Evolutionary conservation across 2,797 vertebrate genomes (phyloP).

Genomic region (Gymnoscopelus microlampas): DNA sequence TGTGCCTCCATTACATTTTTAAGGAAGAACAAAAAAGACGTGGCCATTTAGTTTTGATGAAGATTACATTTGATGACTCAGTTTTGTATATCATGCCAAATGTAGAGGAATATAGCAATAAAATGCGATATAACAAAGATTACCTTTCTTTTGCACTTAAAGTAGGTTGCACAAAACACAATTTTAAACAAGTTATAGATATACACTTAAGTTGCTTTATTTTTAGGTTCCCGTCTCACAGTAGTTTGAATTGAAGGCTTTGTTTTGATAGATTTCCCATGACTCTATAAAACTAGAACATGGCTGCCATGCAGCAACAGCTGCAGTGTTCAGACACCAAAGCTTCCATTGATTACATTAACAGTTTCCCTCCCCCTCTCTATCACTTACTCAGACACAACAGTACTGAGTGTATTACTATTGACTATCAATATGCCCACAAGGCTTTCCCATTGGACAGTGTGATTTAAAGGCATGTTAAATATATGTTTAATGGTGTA

Average conservation of each 20-base stretch:
- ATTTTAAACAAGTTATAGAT: slow-evolving; percentile 46
- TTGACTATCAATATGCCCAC: slow-evolving; percentile 76
- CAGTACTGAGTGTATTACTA: slow-evolving; percentile 80
- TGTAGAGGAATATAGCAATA: slow-evolving; percentile 30
- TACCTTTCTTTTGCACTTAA: slow-evolving; percentile 19
- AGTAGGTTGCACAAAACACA: slow-evolving; percentile 24
- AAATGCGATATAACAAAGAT: slow-evolving; percentile 29
- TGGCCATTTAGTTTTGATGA: slow-evolving; percentile 21
- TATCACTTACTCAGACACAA: slow-evolving; percentile 64
- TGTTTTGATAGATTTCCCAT: slow-evolving; percentile 59
- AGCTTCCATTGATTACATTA: slow-evolving; percentile 73
- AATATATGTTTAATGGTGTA: slow-evolving; percentile 77
- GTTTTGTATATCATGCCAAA: slow-evolving; percentile 42
- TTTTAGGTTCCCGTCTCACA: slow-evolving; percentile 18
- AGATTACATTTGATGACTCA: slow-evolving; percentile 35
- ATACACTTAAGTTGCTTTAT: slow-evolving; percentile 21
- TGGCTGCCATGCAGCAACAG: slow-evolving; percentile 22
- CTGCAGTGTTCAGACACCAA: slow-evolving; percentile 54
- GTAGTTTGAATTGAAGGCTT: slow-evolving; percentile 35
- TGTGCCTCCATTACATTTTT: slow-evolving; percentile 67
- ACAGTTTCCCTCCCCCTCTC: slow-evolving; percentile 51
- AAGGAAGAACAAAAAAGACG: slow-evolving; percentile 36
- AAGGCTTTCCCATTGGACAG: slow-evolving; percentile 64
- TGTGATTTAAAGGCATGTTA: slow-evolving; percentile 76
- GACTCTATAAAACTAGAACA: slow-evolving; percentile 38